Percentiles rank a stretch among this genome's conserved stretches.
These are phyloP conservation scores for Mimumesa dahlbomi DNA, from an alignment of 2,888 invertebrate genomes.

Conservation along the genomic window DNA sequence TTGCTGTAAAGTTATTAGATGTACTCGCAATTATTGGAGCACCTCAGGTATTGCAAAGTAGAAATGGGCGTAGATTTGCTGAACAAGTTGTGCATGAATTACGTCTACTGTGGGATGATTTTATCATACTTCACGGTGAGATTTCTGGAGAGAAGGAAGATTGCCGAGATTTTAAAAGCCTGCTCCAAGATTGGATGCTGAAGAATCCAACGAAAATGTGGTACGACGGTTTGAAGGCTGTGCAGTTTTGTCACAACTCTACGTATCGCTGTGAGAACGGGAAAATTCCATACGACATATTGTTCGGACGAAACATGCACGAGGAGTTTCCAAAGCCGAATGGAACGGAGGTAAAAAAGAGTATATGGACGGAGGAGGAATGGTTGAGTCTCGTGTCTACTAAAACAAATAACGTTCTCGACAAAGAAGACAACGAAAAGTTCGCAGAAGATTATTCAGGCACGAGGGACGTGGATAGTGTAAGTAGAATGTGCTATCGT, in stretches of 20 bases:
- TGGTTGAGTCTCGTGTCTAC: constrained; percentile 30
- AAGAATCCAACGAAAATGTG: constrained; percentile 66
- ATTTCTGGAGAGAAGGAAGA: constrained; percentile 35
- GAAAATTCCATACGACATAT: constrained; percentile 65
- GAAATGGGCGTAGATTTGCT: constrained; percentile 66
- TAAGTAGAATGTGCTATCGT: constrained; percentile 30
- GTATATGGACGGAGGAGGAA: constrained; percentile 57
- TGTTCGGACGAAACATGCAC: constrained; percentile 62
- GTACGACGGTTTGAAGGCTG: constrained; percentile 64
- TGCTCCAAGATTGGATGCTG: constrained; percentile 62
- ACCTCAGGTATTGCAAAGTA: constrained; percentile 69
- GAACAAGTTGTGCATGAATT: constrained; percentile 67
- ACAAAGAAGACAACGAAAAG: constrained; percentile 1
- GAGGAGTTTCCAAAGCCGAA: constrained; percentile 51
- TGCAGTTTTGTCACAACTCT: constrained; percentile 70
- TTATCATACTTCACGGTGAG: constrained; percentile 65
- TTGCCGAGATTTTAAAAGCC: constrained; percentile 61
- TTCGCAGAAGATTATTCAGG: constrained; percentile 2
- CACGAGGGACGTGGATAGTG: constrained; percentile 15
- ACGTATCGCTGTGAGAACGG: constrained; percentile 53
- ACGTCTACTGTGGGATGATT: constrained; percentile 60
- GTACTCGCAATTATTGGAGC: constrained; percentile 70
- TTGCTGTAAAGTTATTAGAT: constrained; percentile 66
- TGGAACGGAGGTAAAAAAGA: constrained; percentile 28
- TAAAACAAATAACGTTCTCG: neutral